phyloP scores from a whole-genome alignment of 2,113 vertebrate genomes.

The Rhabdomys dilectus region DNA sequence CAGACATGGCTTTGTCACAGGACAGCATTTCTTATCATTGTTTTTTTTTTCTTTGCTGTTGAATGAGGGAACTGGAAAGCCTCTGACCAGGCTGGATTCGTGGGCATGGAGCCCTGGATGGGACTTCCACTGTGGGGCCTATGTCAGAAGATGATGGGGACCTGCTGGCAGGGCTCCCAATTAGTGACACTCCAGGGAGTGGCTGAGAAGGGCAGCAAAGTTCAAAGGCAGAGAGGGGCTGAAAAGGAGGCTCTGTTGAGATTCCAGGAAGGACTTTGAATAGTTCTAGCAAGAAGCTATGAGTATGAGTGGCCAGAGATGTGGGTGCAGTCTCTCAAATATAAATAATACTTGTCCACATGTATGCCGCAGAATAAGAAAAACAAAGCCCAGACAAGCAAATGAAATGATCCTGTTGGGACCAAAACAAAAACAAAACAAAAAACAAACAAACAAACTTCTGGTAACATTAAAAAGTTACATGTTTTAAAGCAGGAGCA shows the following conservation, averaged over 20 bases:
- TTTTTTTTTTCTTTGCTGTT: constrained; percentile 7
- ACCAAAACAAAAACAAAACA: too few relatives aligned
- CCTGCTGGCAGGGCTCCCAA: not conserved
- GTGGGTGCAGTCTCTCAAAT: constrained; percentile 2
- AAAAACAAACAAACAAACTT: not conserved
- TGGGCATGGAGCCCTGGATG: not conserved
- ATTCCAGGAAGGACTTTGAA: constrained; percentile 23
- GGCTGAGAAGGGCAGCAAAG: not conserved
- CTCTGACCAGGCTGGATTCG: not conserved
- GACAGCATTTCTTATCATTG: constrained; percentile 45
- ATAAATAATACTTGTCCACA: constrained; percentile 20
- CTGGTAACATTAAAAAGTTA: not conserved
- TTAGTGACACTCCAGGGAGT: constrained; percentile 26
- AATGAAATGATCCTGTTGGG: not conserved
- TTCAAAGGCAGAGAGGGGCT: constrained; percentile 37
- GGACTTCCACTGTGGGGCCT: not conserved
- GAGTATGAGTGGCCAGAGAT: not conserved
- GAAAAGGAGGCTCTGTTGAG: not conserved
- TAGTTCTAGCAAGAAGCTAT: constrained; percentile 14
- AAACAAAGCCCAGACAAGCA: constrained; percentile 12
- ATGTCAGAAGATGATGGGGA: not conserved
- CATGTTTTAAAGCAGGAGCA: not conserved
- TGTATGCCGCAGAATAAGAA: constrained; percentile 13
- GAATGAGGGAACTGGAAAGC: not conserved
- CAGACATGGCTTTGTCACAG: not conserved